phyloP scores from a whole-genome alignment of 2,113 vertebrate species.

The Todiramphus chloris region DNA sequence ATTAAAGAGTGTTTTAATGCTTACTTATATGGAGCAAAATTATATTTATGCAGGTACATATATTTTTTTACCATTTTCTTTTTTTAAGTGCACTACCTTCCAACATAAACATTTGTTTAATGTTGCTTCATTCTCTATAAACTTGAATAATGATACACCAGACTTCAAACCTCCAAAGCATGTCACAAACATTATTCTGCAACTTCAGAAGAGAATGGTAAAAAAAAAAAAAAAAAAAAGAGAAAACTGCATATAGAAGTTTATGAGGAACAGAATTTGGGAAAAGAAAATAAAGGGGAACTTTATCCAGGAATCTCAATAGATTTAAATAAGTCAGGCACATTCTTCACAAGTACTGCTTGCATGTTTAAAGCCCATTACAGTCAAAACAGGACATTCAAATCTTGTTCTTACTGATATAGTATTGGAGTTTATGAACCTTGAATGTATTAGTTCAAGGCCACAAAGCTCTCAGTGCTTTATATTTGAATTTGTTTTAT shows the following conservation, averaged over 20 bases:
- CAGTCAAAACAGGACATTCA: background rate
- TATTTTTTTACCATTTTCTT: background rate
- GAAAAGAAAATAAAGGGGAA: background rate
- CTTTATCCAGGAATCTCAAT: background rate
- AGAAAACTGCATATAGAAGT: background rate
- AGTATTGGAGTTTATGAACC: background rate
- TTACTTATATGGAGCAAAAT: background rate
- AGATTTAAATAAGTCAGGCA: background rate
- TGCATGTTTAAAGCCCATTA: background rate
- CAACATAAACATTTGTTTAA: background rate
- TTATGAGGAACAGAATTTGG: background rate
- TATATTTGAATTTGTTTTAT: conserved; percentile 22
- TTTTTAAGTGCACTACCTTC: background rate
- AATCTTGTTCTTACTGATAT: background rate
- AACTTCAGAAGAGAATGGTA: background rate
- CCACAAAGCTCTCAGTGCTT: background rate
- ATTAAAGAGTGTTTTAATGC: background rate
- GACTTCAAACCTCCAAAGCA: background rate
- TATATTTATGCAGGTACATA: background rate
- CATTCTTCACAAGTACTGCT: background rate
- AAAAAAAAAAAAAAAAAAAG: background rate
- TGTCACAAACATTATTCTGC: background rate
- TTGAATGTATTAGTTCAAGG: background rate
- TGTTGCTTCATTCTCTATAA: background rate
- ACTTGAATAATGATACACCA: background rate